A percentile compares a stretch with the other conserved stretches of the same genome.
phyloP scores from a whole-genome alignment of 2,888 invertebrate species.

The Thumatha senex region DNA sequence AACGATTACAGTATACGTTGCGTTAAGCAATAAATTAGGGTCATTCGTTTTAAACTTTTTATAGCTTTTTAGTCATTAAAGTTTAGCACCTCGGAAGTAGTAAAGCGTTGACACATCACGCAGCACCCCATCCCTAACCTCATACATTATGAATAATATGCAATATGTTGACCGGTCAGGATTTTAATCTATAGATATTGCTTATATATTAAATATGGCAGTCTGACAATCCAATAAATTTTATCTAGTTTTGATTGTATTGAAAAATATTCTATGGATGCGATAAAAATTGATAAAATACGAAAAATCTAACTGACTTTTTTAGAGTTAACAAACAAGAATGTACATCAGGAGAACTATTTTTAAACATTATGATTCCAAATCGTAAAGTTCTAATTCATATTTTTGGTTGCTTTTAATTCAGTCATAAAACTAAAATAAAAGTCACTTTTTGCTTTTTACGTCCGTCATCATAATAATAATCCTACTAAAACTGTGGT shows the following conservation, averaged over 20 bases:
- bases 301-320: too few species aligned
- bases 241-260: background rate
- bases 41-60: conserved; percentile 3
- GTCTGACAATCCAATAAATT: too few species aligned
- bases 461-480: too few species aligned
- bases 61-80: conserved; percentile 7
- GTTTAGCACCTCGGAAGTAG: conserved; percentile 7
- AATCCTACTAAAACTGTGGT: too few species aligned
- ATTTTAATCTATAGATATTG: background rate
- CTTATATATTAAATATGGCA: background rate
- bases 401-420: too few species aligned
- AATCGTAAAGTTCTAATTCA: too few species aligned
- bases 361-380: too few species aligned
- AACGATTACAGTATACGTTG: conserved; percentile 3
- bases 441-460: too few species aligned
- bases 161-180: background rate
- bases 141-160: conserved; percentile 10
- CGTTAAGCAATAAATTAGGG: conserved; percentile 3
- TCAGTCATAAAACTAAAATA: too few species aligned
- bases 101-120: conserved; percentile 1
- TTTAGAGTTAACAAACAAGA: too few species aligned
- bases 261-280: background rate
- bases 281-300: background rate
- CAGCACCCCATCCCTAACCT: conserved; percentile 11
- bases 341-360: too few species aligned